phyloP scores from a whole-genome alignment of 2,113 vertebrate species.

The Oreocharis arfaki region DNA sequence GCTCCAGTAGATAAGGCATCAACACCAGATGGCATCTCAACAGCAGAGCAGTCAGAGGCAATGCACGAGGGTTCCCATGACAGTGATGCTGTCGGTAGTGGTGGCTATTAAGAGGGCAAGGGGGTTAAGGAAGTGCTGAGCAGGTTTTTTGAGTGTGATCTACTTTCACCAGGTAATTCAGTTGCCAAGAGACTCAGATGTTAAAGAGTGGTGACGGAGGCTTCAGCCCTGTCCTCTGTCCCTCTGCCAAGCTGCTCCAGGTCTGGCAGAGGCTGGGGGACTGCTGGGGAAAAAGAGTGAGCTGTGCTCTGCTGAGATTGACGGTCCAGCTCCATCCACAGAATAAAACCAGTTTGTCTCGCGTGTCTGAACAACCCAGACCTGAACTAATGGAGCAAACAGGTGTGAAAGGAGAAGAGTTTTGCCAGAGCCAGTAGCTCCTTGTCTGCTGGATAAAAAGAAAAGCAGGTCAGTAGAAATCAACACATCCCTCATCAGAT shows the following conservation, averaged over 20 bases:
- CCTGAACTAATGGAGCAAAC: constrained; percentile 51
- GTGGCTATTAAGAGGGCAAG: not conserved
- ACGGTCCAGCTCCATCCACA: constrained; percentile 34
- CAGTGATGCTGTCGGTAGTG: not conserved
- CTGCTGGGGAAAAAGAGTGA: not conserved
- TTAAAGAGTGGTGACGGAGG: not conserved
- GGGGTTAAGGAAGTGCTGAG: not conserved
- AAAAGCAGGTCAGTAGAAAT: not conserved
- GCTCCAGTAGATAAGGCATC: not conserved
- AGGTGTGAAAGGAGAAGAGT: constrained; percentile 18
- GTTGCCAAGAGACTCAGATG: not conserved
- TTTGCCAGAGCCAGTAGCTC: not conserved
- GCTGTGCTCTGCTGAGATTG: not conserved
- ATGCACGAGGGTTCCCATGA: not conserved
- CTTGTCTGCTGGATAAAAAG: not conserved
- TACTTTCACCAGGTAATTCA: not conserved
- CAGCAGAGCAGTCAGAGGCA: not conserved
- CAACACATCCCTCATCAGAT: not conserved
- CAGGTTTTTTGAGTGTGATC: not conserved
- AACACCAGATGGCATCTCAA: not conserved
- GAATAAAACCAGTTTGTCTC: constrained; percentile 52
- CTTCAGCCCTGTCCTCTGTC: not conserved
- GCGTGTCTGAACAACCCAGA: not conserved
- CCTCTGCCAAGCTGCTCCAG: not conserved
- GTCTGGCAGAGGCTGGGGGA: not conserved